phyloP scores from a whole-genome alignment of 2,113 vertebrate species.

The Nesoenas mayeri region DNA sequence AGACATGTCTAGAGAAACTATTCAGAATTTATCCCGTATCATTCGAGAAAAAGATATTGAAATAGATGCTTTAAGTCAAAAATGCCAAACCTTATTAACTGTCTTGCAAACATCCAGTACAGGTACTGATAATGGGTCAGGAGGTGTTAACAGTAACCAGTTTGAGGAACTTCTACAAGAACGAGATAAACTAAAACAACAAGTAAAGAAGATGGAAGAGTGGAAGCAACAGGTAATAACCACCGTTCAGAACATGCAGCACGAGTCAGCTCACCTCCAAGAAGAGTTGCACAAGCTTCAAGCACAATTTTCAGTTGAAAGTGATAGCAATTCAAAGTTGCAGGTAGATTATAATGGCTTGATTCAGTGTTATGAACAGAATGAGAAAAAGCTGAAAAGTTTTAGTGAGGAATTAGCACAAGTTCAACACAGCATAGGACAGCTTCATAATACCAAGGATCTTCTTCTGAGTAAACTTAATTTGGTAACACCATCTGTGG shows the following conservation, averaged over 20 bases:
- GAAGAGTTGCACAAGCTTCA: slow-evolving; percentile 92
- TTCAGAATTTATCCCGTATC: slow-evolving; percentile 96
- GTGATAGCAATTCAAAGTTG: slow-evolving; percentile 86
- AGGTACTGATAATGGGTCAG: slow-evolving; percentile 62
- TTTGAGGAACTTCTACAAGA: slow-evolving; percentile 96
- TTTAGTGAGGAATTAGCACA: slow-evolving; percentile 89
- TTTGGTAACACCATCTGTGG: slow-evolving; percentile 70
- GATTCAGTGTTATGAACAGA: slow-evolving; percentile 93
- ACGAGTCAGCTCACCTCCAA: slow-evolving; percentile 93
- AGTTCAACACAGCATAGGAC: slow-evolving; percentile 90
- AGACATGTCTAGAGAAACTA: slow-evolving; percentile 96
- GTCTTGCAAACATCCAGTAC: slow-evolving; percentile 85
- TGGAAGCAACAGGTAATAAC: slow-evolving; percentile 99
- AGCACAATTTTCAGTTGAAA: slow-evolving; percentile 86
- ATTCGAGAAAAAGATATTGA: slow-evolving; percentile 98
- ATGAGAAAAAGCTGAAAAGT: slow-evolving; percentile 86
- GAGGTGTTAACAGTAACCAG: slow-evolving; percentile 93
- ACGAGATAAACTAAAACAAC: slow-evolving; percentile 91
- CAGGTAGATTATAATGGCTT: slow-evolving; percentile 90
- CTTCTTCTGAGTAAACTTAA: slow-evolving; percentile 89
- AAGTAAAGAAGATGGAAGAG: slow-evolving; percentile 98
- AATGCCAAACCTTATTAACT: slow-evolving; percentile 92
- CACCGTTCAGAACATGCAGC: slow-evolving; percentile 97
- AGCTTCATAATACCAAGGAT: slow-evolving; percentile 89
- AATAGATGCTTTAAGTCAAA: slow-evolving; percentile 95